phyloP scores from a whole-genome alignment of 2,797 vertebrate genomes.

The Muraenolepis orangiensis region DNA sequence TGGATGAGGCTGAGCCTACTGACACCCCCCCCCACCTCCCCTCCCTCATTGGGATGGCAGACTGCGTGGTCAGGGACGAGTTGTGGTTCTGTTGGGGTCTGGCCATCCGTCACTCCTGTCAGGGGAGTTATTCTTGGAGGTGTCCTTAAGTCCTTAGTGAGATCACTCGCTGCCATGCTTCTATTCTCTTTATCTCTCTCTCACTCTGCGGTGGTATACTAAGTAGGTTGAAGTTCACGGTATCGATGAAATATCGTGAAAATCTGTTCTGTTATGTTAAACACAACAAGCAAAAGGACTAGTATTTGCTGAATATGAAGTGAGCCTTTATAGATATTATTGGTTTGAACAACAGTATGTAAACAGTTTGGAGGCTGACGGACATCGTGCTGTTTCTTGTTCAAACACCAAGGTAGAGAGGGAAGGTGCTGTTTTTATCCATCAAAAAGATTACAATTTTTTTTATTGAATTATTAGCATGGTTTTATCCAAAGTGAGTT shows the following conservation, averaged over 20 bases:
- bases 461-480: neutral
- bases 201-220: no score
- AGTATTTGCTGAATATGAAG: neutral
- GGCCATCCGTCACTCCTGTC: neutral
- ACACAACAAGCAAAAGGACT: neutral
- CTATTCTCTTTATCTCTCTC: no score
- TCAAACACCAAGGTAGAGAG: neutral
- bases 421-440: neutral
- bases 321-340: neutral
- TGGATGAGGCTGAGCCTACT: constrained; percentile 56
- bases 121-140: constrained; percentile 15
- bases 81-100: neutral
- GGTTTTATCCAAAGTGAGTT: no score
- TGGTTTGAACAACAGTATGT: neutral
- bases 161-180: constrained; percentile 54
- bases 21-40: neutral
- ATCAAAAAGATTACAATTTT: neutral
- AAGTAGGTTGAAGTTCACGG: neutral
- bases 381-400: neutral
- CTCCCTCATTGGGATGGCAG: neutral
- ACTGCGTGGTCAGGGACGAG: neutral
- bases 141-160: constrained; percentile 39
- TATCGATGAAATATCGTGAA: neutral
- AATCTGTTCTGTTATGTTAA: neutral
- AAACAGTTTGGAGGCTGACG: neutral